Percentiles rank a stretch among this genome's conserved stretches.
phyloP scores from a whole-genome alignment of 1,140 invertebrate genomes.

The Vollenhovia emeryi region DNA sequence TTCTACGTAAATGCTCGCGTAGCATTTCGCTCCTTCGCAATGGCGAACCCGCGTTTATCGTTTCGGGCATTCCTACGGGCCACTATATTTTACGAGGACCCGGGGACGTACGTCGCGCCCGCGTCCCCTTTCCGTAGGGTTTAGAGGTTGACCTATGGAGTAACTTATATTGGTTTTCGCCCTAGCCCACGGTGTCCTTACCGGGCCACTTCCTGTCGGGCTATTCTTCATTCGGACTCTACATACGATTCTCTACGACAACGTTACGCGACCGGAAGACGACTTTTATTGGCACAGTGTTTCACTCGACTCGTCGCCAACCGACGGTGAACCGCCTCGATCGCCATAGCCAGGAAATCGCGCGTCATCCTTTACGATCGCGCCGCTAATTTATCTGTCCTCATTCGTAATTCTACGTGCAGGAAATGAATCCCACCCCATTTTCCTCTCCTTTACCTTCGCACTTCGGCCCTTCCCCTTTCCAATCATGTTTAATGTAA shows the following conservation, averaged over 20 bases:
- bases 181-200: slow-evolving; percentile 45
- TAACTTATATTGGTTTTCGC: slow-evolving; percentile 70
- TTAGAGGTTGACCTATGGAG: slow-evolving; percentile 70
- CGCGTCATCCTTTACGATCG: slow-evolving; percentile 65
- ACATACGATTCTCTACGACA: slow-evolving; percentile 51
- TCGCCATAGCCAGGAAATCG: slow-evolving; percentile 62
- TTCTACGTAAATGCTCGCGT: slow-evolving; percentile 16
- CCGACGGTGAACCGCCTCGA: slow-evolving; percentile 17
- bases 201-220: slow-evolving; percentile 52
- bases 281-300: slow-evolving; percentile 76
- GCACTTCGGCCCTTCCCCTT: neutral
- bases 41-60: slow-evolving; percentile 37
- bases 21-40: neutral
- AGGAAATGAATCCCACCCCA: slow-evolving; percentile 55
- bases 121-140: slow-evolving; percentile 55
- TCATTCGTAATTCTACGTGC: slow-evolving; percentile 51
- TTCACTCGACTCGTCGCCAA: slow-evolving; percentile 63
- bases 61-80: slow-evolving; percentile 45
- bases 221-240: slow-evolving; percentile 67
- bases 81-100: slow-evolving; percentile 48
- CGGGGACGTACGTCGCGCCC: slow-evolving; percentile 27
- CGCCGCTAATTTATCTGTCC: slow-evolving; percentile 67
- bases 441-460: neutral
- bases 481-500: slow-evolving; percentile 34
- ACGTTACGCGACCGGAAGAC: slow-evolving; percentile 67